Conservation (phyloP, 2,888 invertebrate genomes). For the Drosophila phalerata region DNA sequence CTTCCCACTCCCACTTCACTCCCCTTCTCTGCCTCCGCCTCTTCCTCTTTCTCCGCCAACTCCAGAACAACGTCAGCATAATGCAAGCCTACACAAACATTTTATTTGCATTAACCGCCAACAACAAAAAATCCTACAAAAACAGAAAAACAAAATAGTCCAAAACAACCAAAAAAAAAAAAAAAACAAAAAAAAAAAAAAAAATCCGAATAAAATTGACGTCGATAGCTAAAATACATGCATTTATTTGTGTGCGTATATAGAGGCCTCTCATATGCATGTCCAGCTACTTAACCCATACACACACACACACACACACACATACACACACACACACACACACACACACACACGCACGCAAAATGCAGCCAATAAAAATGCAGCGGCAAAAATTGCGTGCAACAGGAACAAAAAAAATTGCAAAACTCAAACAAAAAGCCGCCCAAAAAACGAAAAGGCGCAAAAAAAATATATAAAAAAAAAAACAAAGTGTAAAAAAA, state of each 20-base stretch:
- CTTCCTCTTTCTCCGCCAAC: neutral
- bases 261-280: constrained; percentile 29
- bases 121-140: constrained; percentile 40
- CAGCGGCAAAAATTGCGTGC: constrained; percentile 84
- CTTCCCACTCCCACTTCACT: neutral
- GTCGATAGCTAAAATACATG: constrained; percentile 75
- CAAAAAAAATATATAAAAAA: constrained; percentile 57
- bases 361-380: constrained; percentile 85
- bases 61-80: constrained; percentile 66
- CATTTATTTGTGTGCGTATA: constrained; percentile 37
- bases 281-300: constrained; percentile 73
- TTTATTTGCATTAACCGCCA: constrained; percentile 77
- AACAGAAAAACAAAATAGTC: constrained; percentile 46
- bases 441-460: constrained; percentile 54
- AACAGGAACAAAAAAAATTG: constrained; percentile 67
- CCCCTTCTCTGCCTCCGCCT: neutral
- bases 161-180: constrained; percentile 30
- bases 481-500: constrained; percentile 2
- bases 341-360: constrained; percentile 23
- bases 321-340: too few species aligned
- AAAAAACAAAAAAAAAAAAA: neutral
- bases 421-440: constrained; percentile 63
- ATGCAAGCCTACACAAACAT: constrained; percentile 83
- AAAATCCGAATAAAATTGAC: constrained; percentile 16
- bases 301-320: constrained; percentile 48